phyloP scores from a whole-genome alignment of 2,113 vertebrate species.

The Mustela nigripes region DNA sequence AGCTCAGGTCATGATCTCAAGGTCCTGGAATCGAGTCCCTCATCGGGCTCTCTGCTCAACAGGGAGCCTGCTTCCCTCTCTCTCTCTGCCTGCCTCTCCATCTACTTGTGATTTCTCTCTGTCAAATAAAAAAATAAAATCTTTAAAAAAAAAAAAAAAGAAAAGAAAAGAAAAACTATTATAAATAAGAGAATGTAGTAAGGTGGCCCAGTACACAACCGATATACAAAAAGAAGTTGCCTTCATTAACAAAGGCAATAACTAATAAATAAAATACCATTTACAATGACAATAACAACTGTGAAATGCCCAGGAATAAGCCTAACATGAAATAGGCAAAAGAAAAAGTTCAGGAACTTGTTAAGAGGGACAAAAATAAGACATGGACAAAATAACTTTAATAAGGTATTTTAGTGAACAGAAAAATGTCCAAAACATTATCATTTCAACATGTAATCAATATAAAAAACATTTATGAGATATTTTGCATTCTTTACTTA shows the following conservation, averaged over 20 bases:
- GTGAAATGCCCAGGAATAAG: background rate
- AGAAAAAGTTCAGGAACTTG: background rate
- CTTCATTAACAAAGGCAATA: background rate
- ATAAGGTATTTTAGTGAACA: background rate
- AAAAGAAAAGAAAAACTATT: background rate
- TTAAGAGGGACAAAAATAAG: background rate
- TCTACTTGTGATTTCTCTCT: no score
- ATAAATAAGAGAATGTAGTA: background rate
- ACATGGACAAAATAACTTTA: background rate
- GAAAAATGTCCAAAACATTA: background rate
- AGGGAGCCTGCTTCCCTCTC: no score
- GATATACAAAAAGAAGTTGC: background rate
- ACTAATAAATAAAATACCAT: background rate
- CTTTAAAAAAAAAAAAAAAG: no score
- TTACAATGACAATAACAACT: background rate
- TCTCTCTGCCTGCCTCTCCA: no score
- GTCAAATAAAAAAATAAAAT: no score
- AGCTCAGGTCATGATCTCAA: no score
- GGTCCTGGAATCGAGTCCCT: no score
- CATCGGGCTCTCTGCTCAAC: no score
- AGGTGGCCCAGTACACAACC: background rate
- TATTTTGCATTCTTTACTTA: background rate
- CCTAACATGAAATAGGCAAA: background rate
- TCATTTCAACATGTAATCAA: background rate
- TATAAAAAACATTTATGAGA: background rate